These are phyloP conservation scores for Clistopyga incitator DNA, from an alignment of 2,888 invertebrate species.

Conservation along the genomic window DNA sequence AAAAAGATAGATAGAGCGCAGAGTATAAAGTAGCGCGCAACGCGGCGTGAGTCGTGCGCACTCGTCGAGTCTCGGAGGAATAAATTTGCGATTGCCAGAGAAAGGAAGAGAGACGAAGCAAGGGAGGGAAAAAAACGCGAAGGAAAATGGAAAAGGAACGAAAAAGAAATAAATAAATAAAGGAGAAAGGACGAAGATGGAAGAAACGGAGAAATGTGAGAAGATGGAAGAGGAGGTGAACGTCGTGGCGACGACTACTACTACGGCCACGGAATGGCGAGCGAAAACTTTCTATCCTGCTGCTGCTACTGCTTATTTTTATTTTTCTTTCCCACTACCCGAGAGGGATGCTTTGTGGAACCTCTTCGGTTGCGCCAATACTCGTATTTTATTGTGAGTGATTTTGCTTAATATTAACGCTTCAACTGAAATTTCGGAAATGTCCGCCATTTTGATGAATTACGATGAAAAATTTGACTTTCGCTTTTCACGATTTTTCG, in stretches of 20 bases:
- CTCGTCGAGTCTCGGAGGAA: constrained; percentile 79
- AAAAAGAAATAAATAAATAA: constrained; percentile 69
- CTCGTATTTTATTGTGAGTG: constrained; percentile 18
- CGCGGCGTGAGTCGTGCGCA: constrained; percentile 62
- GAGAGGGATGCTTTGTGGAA: constrained; percentile 37
- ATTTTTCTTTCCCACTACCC: constrained; percentile 33
- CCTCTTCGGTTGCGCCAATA: constrained; percentile 34
- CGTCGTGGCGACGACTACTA: constrained; percentile 47
- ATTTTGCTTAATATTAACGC: not conserved
- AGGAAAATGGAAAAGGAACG: constrained; percentile 68
- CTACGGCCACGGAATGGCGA: constrained; percentile 21
- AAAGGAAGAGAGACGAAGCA: constrained; percentile 67
- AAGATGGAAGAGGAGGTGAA: constrained; percentile 64
- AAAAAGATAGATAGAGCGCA: constrained; percentile 62
- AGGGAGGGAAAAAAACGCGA: constrained; percentile 65
- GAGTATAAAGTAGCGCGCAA: constrained; percentile 79
- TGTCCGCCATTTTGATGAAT: too few relatives aligned
- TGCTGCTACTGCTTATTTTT: constrained; percentile 12
- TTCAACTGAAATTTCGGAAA: not conserved
- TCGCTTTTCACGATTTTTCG: too few relatives aligned
- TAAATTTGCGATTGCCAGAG: constrained; percentile 81
- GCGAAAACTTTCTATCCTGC: constrained; percentile 53
- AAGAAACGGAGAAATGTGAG: constrained; percentile 67
- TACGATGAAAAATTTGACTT: too few relatives aligned
- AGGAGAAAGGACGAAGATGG: constrained; percentile 63